These are phyloP conservation scores for Eupeodes corollae DNA, from an alignment of 1,140 invertebrate genomes.

Conservation along the genomic window DNA sequence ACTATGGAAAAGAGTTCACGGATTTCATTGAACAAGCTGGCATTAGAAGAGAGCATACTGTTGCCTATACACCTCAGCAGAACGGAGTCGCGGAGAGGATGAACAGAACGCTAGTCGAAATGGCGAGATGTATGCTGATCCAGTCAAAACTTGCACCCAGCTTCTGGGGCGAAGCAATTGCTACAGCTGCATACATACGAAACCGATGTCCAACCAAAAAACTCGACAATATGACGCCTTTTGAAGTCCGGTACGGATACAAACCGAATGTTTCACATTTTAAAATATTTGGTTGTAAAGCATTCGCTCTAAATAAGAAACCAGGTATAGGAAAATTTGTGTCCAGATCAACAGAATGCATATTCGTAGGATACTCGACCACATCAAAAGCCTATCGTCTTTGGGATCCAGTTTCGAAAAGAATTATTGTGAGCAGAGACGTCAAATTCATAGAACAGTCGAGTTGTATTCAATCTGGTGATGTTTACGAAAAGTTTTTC, in stretches of 20 bases:
- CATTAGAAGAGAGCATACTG: conserved; percentile 30
- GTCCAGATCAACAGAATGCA: conserved; percentile 1
- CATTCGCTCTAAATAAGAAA: conserved; percentile 24
- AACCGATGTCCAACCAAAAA: neutral
- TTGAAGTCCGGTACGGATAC: neutral
- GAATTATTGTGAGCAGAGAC: neutral
- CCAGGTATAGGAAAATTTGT: conserved; percentile 14
- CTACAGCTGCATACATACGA: conserved; percentile 11
- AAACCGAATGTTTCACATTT: conserved; percentile 23
- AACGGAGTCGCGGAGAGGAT: conserved; percentile 33
- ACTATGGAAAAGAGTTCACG: conserved; percentile 16
- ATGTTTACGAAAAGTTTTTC: too few species aligned
- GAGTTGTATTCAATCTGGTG: too few species aligned
- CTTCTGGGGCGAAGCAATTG: conserved; percentile 39
- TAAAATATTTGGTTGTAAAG: conserved; percentile 21
- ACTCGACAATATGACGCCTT: neutral
- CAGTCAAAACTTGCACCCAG: conserved; percentile 14
- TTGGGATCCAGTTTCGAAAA: neutral
- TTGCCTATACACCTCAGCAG: conserved; percentile 33
- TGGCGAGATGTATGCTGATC: conserved; percentile 20
- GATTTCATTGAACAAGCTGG: conserved; percentile 16
- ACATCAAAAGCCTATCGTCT: conserved; percentile 2
- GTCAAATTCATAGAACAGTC: neutral
- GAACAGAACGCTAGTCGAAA: conserved; percentile 13
- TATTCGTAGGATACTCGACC: conserved; percentile 1